Evolutionary conservation across 64 coral and sea anemone genomes (phyloP).

Genomic region (Montipora efflorescens): DNA sequence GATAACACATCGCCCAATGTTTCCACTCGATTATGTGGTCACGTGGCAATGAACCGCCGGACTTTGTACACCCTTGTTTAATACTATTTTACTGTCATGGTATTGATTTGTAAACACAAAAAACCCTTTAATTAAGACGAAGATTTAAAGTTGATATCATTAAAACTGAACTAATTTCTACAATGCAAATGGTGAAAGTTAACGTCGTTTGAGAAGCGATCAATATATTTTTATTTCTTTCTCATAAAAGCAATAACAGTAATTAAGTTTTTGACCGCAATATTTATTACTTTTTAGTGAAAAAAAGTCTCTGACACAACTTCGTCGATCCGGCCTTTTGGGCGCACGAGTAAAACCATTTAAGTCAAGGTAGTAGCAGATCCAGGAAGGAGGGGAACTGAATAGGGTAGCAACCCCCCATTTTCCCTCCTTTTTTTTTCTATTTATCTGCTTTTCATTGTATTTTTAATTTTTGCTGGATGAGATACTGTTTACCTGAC

Average conservation of each 20-base stretch:
- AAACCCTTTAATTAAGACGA: too few relatives aligned
- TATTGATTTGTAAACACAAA: neutral
- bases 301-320: neutral
- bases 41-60: neutral
- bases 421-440: too few relatives aligned
- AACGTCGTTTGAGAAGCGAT: neutral
- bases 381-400: too few relatives aligned
- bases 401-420: too few relatives aligned
- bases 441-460: too few relatives aligned
- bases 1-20: neutral
- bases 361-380: too few relatives aligned
- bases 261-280: conserved; percentile 15
- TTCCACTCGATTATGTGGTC: neutral
- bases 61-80: neutral
- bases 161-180: neutral
- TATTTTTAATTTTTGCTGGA: too few relatives aligned
- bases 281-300: neutral
- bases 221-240: neutral
- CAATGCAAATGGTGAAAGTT: neutral
- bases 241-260: neutral
- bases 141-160: too few relatives aligned
- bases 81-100: neutral
- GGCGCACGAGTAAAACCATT: too few relatives aligned
- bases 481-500: too few relatives aligned
- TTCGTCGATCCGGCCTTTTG: neutral